Base-by-base conservation (phyloP, 2,113 vertebrate genomes). In the Trogon melanurus region DNA sequence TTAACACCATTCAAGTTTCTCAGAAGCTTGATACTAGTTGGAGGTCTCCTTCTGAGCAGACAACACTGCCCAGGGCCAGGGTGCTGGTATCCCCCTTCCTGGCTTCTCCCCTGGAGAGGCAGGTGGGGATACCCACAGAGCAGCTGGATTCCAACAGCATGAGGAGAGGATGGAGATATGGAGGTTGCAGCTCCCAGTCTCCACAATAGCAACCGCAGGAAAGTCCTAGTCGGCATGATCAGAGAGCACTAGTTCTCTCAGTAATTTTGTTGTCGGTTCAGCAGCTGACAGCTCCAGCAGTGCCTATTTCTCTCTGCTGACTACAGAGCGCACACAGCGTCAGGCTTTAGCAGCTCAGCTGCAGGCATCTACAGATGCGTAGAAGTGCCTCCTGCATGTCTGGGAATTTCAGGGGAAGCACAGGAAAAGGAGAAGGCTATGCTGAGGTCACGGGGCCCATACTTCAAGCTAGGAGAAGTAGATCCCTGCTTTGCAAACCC, bases 301-400 rank as follows among this genome's bases (percentile, higher is more conserved):
- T n/a, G 16, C 38, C 38, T 41, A 4, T 26, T 56, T 57, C 51
- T 90, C n/a, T 48, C 44, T 1, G 1, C 69, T 27, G 9, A 53
- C 27, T 76, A 48, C 21, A 67, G 29, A 57, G 14, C 58, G 62
- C 7, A 34, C 16, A 57, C 6, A 47, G 19, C 53, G 7, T 18
- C 34, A 53, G 29, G 17, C 54, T 34, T 29, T 32, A 88, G 62
- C 45, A 57, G 48, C 45, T 85, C 44, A 71, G 48, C 36, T 25
- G 5, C 23, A 74, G 70, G 20, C 5, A 32, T 22, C 29, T 56
- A 67, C 10, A 34, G 3, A 38, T 1, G 6, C 1, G 1, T 1
- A 30, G 56, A 74, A 74, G 34, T 66, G 26, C 8, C 17, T 67
- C 62, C 48, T 44, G 9, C 21, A 23, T 25, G 9, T 25, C 58